Evolutionary conservation across 2,888 invertebrate genomes (phyloP), one percentile per base, ranked within the genome.

Genomic region (Platerodrilus igneus): DNA sequence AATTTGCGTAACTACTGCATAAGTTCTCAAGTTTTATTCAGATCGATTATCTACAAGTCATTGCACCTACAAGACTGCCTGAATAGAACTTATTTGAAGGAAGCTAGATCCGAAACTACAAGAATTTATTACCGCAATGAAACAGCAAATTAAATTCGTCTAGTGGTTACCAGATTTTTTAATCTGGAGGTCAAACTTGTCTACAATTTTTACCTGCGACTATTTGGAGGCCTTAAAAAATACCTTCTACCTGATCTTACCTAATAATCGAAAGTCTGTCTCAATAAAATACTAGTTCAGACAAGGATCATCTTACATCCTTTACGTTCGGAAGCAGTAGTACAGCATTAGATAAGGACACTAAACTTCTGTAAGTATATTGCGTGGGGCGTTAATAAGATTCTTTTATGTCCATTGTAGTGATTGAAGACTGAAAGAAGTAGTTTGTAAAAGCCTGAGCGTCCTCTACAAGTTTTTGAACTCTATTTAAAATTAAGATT

Each of bases 211-310:
- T 57, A 57, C 57, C 57, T 56, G 57, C 45, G 35, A 35, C 38
- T 41, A 47, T 47, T 44, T 45, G 31, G 34, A 38, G 34, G 10
- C 35, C 34, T 41, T 35, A 52, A 56, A 55, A 54, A 51, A 50
- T 41, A 48, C 50, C 47, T 51, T 55, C 59, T 58, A 58, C 59
- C 59, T 58, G 59, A 56, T 56, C 56, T 56, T 55, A 53, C 57
- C 57, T 58, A 59, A 59, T 59, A 59, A 59, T 59, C 57, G 54
- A 51, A 53, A 41, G 47, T 41, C 37, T 17, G 37, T 35, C 44
- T 46, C 48, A 45, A 50, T 50, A 50, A 50, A 46, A 50, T 41
- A 42, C 41, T 37, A 45, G 31, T 30, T 36, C 25, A 35, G 29
- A 33, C 41, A 25, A 31, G 18, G 29, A 29, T 21, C 20, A 28